Evolutionary conservation across 2,797 vertebrate genomes (phyloP).

Genomic region (Falco naumanni): DNA sequence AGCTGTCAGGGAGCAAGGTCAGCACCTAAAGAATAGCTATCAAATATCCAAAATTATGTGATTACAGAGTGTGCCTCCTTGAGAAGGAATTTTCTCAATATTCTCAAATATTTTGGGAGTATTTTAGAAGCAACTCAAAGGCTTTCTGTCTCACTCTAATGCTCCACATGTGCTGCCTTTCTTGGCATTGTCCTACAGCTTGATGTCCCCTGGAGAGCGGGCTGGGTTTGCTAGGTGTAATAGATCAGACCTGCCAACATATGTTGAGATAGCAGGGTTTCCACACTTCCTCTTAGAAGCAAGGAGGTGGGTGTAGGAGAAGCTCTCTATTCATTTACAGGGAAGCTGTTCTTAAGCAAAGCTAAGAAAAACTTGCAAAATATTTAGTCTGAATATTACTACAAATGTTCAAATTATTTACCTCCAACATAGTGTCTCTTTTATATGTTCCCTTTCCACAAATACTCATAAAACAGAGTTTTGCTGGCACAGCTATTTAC

Average conservation of each 20-base stretch:
- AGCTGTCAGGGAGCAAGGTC: neutral
- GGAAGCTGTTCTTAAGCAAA: neutral
- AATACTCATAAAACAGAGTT: slow-evolving; percentile 10
- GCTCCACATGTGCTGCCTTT: neutral
- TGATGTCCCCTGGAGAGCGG: neutral
- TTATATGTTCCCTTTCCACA: neutral
- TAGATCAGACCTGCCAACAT: neutral
- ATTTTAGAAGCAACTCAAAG: neutral
- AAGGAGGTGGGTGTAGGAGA: neutral
- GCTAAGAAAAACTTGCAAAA: neutral
- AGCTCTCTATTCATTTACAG: neutral
- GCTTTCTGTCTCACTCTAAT: slow-evolving; percentile 21
- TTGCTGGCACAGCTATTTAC: slow-evolving; percentile 1
- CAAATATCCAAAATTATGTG: slow-evolving; percentile 13
- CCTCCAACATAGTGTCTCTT: neutral
- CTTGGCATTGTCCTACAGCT: neutral
- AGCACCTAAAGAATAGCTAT: neutral
- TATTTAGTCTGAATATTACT: neutral
- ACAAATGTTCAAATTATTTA: slow-evolving; percentile 36
- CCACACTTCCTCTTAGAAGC: neutral
- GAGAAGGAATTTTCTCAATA: neutral
- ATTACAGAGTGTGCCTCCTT: neutral
- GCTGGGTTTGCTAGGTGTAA: neutral
- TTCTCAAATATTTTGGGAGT: neutral
- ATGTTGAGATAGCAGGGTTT: neutral